Evolutionary conservation across 2,797 vertebrate genomes (phyloP), one percentile per base, ranked within the genome.

Genomic region (Tragelaphus oryx): DNA sequence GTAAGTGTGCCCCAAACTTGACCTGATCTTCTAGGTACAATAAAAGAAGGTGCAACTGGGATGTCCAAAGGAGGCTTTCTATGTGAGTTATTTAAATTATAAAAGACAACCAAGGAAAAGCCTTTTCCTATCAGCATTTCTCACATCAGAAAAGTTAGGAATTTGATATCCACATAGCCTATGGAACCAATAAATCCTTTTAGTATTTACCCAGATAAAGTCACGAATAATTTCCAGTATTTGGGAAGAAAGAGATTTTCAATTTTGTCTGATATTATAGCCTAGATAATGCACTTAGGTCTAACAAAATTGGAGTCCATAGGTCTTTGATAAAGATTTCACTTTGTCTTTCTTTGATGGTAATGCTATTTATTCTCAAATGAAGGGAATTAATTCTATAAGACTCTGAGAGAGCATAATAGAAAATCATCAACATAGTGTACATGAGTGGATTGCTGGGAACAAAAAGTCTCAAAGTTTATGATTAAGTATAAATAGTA

Each of bases 331-430:
- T 24, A 44, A 71, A 93, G 44, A 75, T 24, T 44, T 71, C 10
- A 75, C 52, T 83, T 89, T 83, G 54, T 68, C 26, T 75, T 87
- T 96, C 24, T 48, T 94, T 88, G 91, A 81, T 87, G 46, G 75
- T 57, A 94, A 93, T 89, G 3, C 14, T 81, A 75, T 54, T 89
- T 81, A 75, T 54, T 89, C 83, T 78, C 62, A 91, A 87, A 41
- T 71, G 76, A 87, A 84, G 22, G 33, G 18, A 86, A 88, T 95
- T 92, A 92, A 84, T 89, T 97, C 12, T 86, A 10, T 86, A 89
- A 85, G 9, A 55, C 22, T 84, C 18, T 79, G 41, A 71, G 54
- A 94, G 50, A 80, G 33, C 46, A 80, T 87, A 76, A 91, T 74
- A 87, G 20, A 89, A 86, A 13, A 76, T 80, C 17, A 50, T 46